Evolutionary conservation across 2,113 vertebrate genomes (phyloP), one percentile per base, ranked within the genome.

Genomic region (Sinocyclocheilus rhinocerous): DNA sequence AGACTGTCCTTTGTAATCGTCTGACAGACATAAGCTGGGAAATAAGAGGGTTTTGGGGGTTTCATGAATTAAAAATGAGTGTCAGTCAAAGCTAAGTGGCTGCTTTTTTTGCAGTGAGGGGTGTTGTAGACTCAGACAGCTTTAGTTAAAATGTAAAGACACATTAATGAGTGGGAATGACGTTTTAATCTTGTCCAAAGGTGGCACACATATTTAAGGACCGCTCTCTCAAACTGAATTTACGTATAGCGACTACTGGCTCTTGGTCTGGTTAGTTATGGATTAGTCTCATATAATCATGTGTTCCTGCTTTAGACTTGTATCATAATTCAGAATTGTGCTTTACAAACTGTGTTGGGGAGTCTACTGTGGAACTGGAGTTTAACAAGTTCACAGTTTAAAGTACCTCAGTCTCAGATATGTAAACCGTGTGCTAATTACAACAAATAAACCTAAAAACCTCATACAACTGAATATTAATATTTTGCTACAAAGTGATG

Each of bases 1-100:
- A 95, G 96, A 96, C 96, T 97, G 97, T 97, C 97, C 97, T 96
- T 97, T 97, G 96, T 97, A 96, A 98, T 99, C 96, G 96, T 94
- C 95, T 95, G 95, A 97, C 93, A 92, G 92, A 94, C 89, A 90
- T 91, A 93, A 91, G 87, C 91, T 88, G 16, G 92, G 96, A 95
- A 97, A 92, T 96, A 96, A 96, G 96, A 94, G 93, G 96, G 93
- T 96, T 97, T 95, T 96, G 91, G 94, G 95, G 93, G 95, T 95
- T 97, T 95, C 96, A 95, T 97, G 97, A 97, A 96, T 96, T 84
- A 96, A 96, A 97, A 97, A 98, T 97, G 97, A 97, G 96, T 97
- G 97, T 98, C 97, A 97, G 95, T 99, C 97, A 99, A 97, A 99
- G 95, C 96, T 97, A 97, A 92, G 95, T 95, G 92, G 92, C 91